Percentiles rank a stretch among this genome's conserved stretches.
These are phyloP conservation scores for Hetaerina americana DNA, from an alignment of 1,140 invertebrate species.

Conservation along the genomic window DNA sequence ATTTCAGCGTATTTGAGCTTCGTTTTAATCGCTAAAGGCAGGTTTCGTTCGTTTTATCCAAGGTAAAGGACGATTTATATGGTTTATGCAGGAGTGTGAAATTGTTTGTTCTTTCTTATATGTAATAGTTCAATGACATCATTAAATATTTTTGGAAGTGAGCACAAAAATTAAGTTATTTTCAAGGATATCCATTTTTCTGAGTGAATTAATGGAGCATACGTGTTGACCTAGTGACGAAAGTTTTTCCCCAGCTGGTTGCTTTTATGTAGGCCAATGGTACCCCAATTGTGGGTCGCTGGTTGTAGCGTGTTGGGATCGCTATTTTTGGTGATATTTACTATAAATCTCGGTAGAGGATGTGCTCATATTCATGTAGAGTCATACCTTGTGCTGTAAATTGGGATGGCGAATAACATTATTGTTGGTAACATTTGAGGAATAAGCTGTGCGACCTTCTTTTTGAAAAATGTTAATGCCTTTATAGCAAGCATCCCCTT, in stretches of 20 bases:
- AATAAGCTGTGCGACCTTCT: not conserved
- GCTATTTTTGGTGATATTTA: too few relatives aligned
- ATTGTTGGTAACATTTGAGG: not conserved
- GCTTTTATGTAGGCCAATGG: not conserved
- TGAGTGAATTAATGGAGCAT: not conserved
- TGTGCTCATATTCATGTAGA: too few relatives aligned
- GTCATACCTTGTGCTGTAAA: too few relatives aligned
- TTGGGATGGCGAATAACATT: too few relatives aligned
- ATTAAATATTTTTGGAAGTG: too few relatives aligned
- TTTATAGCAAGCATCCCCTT: not conserved
- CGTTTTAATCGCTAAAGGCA: not conserved
- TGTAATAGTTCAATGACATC: too few relatives aligned
- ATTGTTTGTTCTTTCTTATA: too few relatives aligned
- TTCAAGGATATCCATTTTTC: not conserved
- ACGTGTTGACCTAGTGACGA: not conserved
- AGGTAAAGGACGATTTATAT: not conserved
- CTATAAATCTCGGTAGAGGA: too few relatives aligned
- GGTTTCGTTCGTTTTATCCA: not conserved
- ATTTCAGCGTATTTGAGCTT: not conserved
- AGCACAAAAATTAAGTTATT: not conserved
- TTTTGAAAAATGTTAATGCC: too few relatives aligned
- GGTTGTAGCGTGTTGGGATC: not conserved
- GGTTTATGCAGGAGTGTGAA: not conserved
- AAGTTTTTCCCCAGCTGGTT: not conserved
- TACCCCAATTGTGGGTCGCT: not conserved